phyloP scores from a whole-genome alignment of 2,888 invertebrate genomes.

The Malacosoma neustria region DNA sequence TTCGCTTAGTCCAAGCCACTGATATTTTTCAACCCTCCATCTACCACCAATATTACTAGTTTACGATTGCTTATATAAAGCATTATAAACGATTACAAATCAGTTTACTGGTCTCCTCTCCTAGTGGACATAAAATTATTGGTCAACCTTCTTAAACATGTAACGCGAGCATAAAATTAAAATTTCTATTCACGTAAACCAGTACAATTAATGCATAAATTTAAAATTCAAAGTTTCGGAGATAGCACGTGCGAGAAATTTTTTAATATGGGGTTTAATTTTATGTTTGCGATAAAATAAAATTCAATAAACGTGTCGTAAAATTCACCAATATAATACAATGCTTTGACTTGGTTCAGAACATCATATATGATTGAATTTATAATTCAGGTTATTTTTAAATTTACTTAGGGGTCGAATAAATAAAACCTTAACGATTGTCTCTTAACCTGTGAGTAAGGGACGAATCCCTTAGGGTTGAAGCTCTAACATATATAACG shows the following conservation, averaged over 20 bases:
- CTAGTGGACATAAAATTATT: neutral
- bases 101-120: slow-evolving; percentile 2
- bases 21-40: no score
- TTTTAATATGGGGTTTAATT: neutral
- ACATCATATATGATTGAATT: no score
- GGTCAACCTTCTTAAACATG: neutral
- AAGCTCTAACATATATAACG: no score
- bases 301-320: neutral
- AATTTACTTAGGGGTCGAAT: no score
- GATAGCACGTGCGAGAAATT: neutral
- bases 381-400: no score
- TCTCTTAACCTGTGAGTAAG: no score
- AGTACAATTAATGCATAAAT: neutral
- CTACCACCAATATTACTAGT: no score
- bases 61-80: no score
- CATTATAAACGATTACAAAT: neutral
- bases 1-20: no score
- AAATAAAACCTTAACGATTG: no score
- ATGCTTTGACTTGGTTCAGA: no score
- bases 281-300: neutral
- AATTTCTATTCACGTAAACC: neutral
- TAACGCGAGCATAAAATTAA: neutral
- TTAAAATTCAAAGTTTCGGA: neutral
- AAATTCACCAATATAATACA: neutral
- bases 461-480: no score